Evolutionary conservation across 2,888 invertebrate species (phyloP).

Genomic region (Acrobasis repandana): DNA sequence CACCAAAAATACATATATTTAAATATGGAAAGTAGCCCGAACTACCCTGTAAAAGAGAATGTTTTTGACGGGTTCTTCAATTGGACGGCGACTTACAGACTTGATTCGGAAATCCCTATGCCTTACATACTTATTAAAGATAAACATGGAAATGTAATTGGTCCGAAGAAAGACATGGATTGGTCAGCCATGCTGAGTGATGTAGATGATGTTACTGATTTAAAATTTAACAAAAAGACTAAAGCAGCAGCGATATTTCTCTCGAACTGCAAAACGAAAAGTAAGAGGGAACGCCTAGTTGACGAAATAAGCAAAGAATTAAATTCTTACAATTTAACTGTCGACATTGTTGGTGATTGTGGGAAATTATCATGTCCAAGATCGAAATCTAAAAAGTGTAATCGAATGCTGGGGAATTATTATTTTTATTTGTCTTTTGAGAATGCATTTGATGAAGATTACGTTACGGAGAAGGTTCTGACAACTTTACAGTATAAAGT

Average conservation of each 20-base stretch:
- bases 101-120: slow-evolving; percentile 35
- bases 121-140: slow-evolving; percentile 60
- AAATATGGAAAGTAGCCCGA: slow-evolving; percentile 67
- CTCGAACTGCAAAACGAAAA: too few relatives aligned
- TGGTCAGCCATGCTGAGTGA: too few relatives aligned
- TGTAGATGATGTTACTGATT: too few relatives aligned
- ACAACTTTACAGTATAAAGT: too few relatives aligned
- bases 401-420: slow-evolving; percentile 79
- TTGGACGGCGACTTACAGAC: slow-evolving; percentile 39
- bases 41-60: slow-evolving; percentile 57
- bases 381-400: slow-evolving; percentile 45
- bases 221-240: too few relatives aligned
- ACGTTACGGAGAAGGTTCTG: slow-evolving; percentile 39
- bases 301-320: too few relatives aligned
- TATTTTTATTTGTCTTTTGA: slow-evolving; percentile 89
- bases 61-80: slow-evolving; percentile 68
- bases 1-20: slow-evolving; percentile 70
- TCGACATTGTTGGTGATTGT: slow-evolving; percentile 70
- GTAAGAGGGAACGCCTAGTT: too few relatives aligned
- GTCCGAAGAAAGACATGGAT: too few relatives aligned
- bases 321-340: too few relatives aligned
- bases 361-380: slow-evolving; percentile 60
- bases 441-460: slow-evolving; percentile 85
- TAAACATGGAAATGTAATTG: too few relatives aligned
- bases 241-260: too few relatives aligned